phyloP scores from a whole-genome alignment of 2,888 invertebrate species.

The Drosophila nr. perissopoda region DNA sequence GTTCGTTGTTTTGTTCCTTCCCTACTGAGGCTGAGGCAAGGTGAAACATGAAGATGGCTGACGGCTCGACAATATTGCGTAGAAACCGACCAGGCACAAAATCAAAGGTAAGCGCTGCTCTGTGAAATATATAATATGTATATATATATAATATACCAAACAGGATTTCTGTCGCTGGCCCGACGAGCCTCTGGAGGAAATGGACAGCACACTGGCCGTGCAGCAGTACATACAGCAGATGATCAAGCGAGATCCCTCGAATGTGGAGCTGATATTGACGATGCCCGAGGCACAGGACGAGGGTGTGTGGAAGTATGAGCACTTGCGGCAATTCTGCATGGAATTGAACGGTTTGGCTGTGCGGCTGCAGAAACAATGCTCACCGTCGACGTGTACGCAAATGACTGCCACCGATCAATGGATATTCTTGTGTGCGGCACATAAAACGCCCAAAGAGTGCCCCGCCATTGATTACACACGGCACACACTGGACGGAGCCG shows the following conservation, averaged over 20 bases:
- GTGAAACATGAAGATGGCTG: slow-evolving; percentile 92
- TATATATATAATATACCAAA: not conserved
- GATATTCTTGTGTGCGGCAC: slow-evolving; percentile 99
- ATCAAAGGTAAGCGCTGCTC: slow-evolving; percentile 89
- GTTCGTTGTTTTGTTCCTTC: slow-evolving; percentile 57
- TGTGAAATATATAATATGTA: not conserved
- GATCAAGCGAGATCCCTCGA: slow-evolving; percentile 95
- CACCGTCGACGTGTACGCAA: slow-evolving; percentile 98
- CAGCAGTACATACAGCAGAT: slow-evolving; percentile 99
- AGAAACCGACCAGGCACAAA: slow-evolving; percentile 96
- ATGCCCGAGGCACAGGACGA: slow-evolving; percentile 99
- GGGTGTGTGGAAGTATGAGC: slow-evolving; percentile 99
- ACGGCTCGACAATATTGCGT: slow-evolving; percentile 92
- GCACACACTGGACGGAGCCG: slow-evolving; percentile 99
- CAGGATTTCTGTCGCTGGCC: slow-evolving; percentile 99
- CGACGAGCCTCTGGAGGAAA: slow-evolving; percentile 99
- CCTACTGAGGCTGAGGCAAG: slow-evolving; percentile 47
- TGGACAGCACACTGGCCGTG: slow-evolving; percentile 99
- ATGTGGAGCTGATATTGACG: slow-evolving; percentile 96
- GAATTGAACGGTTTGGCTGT: slow-evolving; percentile 99
- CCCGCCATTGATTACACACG: slow-evolving; percentile 99
- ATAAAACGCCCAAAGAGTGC: slow-evolving; percentile 99
- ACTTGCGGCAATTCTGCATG: slow-evolving; percentile 99
- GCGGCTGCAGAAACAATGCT: slow-evolving; percentile 97
- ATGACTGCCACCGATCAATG: slow-evolving; percentile 99